Conservation (phyloP, 2,797 vertebrate genomes). For the Alauda arvensis region DNA sequence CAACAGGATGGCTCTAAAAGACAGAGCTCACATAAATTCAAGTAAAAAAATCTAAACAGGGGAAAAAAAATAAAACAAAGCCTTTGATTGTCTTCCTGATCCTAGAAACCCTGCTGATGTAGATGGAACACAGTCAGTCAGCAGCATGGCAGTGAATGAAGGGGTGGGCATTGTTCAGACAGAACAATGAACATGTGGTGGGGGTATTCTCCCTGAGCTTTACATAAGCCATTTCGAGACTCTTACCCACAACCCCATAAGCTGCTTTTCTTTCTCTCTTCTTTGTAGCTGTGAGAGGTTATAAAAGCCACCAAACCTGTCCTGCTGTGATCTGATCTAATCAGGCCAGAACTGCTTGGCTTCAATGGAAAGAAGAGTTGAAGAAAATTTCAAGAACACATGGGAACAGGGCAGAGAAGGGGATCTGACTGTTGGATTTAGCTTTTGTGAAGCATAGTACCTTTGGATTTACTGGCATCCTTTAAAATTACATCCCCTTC, state of each 20-base stretch:
- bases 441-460: background rate
- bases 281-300: conserved; percentile 15
- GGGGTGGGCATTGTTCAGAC: background rate
- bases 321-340: conserved; percentile 31
- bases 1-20: background rate
- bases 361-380: background rate
- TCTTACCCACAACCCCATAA: conserved; percentile 39
- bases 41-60: background rate
- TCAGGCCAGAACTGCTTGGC: background rate
- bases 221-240: background rate
- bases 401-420: background rate
- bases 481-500: background rate
- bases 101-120: background rate
- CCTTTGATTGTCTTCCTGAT: background rate
- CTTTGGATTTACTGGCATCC: background rate
- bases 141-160: background rate
- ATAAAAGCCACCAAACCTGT: conserved; percentile 21
- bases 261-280: conserved; percentile 51
- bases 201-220: conserved; percentile 3
- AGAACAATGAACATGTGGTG: background rate
- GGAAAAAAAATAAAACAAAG: background rate
- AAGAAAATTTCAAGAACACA: background rate
- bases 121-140: background rate
- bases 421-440: background rate
- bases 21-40: background rate